Evolutionary conservation across 2,113 vertebrate species (phyloP).

Genomic region (Paradisaea rubra): DNA sequence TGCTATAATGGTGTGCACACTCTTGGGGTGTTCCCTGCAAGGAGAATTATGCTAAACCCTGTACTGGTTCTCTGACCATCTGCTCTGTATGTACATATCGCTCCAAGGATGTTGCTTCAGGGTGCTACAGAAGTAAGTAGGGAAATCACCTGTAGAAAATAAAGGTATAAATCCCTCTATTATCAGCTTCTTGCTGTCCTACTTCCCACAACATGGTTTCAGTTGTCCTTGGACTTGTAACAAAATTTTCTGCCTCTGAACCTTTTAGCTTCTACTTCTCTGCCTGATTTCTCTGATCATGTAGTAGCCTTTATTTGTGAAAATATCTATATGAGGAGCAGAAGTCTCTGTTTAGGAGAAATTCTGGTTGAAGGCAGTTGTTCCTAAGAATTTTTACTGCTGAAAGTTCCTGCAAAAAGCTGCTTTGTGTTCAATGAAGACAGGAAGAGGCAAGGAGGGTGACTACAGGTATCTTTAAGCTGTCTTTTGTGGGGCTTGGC

Average conservation of each 20-base stretch:
- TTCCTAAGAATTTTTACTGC: background rate
- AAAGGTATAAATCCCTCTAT: background rate
- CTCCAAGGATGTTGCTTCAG: background rate
- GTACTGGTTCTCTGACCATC: background rate
- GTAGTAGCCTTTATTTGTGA: background rate
- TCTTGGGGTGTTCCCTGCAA: background rate
- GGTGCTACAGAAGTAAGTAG: background rate
- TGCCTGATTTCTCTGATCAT: background rate
- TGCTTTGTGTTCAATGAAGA: background rate
- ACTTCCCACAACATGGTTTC: background rate
- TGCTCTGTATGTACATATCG: background rate
- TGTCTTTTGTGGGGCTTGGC: background rate
- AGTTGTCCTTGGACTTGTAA: background rate
- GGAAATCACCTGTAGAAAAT: background rate
- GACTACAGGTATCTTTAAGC: background rate
- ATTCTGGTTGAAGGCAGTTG: background rate
- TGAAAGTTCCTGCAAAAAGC: background rate
- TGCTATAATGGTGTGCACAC: background rate
- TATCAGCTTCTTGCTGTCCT: background rate
- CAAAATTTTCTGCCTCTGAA: background rate
- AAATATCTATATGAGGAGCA: background rate
- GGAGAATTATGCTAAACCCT: background rate
- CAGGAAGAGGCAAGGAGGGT: background rate
- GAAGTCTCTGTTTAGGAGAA: background rate
- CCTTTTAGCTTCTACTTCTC: background rate